Conservation (phyloP, 2,797 vertebrate genomes). For the Otus scops region DNA sequence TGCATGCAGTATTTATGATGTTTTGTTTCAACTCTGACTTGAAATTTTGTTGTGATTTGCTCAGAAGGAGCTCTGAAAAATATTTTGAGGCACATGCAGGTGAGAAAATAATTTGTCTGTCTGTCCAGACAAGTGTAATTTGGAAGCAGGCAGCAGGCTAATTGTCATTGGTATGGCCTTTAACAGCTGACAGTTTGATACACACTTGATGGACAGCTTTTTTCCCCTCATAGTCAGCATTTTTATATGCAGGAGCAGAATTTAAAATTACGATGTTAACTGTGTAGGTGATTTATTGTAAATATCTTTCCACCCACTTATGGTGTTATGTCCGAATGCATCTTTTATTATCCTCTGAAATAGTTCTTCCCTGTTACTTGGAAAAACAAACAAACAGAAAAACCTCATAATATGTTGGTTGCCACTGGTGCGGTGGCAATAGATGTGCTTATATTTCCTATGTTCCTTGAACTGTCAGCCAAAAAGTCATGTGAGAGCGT, state of each 20-base stretch:
- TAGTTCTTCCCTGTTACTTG: slow-evolving; percentile 23
- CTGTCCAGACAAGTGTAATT: not conserved
- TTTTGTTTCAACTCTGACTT: not conserved
- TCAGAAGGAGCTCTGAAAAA: not conserved
- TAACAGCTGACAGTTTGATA: slow-evolving; percentile 15
- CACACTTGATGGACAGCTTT: slow-evolving; percentile 27
- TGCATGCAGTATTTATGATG: not conserved
- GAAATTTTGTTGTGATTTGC: not conserved
- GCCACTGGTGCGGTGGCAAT: not conserved
- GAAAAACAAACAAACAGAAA: not conserved
- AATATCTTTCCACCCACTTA: slow-evolving; percentile 16
- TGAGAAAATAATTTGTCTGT: not conserved
- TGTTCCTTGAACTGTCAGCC: not conserved
- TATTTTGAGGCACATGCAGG: not conserved
- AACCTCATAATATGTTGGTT: not conserved
- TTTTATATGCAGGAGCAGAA: slow-evolving; percentile 37
- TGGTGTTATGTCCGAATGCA: not conserved
- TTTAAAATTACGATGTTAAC: slow-evolving; percentile 44
- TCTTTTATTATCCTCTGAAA: not conserved
- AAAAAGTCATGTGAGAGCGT: not conserved
- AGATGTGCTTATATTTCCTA: not conserved
- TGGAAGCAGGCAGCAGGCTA: slow-evolving; percentile 10
- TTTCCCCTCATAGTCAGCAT: not conserved
- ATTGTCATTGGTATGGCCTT: slow-evolving; percentile 55
- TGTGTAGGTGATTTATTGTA: not conserved